Conservation (phyloP, 2,797 vertebrate species). For the Onychomys arenicola region DNA sequence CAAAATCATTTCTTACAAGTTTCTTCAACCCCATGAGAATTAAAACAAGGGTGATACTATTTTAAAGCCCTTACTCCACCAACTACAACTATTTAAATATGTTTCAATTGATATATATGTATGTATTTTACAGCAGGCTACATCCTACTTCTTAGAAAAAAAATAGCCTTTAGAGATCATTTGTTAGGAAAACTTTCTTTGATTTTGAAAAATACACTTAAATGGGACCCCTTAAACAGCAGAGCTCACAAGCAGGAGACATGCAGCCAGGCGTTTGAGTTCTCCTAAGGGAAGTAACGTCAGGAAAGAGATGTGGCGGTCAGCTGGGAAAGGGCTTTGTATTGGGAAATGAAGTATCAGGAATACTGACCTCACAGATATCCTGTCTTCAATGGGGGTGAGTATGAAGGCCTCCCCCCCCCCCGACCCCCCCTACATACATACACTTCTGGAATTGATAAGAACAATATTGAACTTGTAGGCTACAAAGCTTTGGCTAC, state of each 20-base stretch:
- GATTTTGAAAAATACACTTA: not conserved
- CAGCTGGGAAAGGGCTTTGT: not conserved
- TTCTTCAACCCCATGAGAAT: not conserved
- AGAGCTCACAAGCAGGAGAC: not conserved
- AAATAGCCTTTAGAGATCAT: not conserved
- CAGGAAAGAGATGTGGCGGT: not conserved
- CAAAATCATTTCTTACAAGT: not conserved
- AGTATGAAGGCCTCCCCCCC: not conserved
- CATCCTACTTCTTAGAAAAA: slow-evolving; percentile 19
- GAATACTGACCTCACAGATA: not conserved
- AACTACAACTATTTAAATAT: slow-evolving; percentile 2
- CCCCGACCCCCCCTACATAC: not conserved
- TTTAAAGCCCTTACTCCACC: slow-evolving; percentile 14
- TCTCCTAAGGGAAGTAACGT: not conserved
- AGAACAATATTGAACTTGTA: not conserved
- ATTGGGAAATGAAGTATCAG: not conserved
- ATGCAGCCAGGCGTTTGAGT: not conserved
- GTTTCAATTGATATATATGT: not conserved
- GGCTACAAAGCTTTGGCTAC: slow-evolving; percentile 22
- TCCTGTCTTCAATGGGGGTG: not conserved
- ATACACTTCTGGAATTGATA: not conserved
- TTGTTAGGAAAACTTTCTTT: slow-evolving; percentile 45
- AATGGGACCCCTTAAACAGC: not conserved
- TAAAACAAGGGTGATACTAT: slow-evolving; percentile 6
- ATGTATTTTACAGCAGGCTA: slow-evolving; percentile 7